Evolutionary conservation across 2,113 vertebrate species (phyloP).

Genomic region (Brienomyrus brachyistius): DNA sequence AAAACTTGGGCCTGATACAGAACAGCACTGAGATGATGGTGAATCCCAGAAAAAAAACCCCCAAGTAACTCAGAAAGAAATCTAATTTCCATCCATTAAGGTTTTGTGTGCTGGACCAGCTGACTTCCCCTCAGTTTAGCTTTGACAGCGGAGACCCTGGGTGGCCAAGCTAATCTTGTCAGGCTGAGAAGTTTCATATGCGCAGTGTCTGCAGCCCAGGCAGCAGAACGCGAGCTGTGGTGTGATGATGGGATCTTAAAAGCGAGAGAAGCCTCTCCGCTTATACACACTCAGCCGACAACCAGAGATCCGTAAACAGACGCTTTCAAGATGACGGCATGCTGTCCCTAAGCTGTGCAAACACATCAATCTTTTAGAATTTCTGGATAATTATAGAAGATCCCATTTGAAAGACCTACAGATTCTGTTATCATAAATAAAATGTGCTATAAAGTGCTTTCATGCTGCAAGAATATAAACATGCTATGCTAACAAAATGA

Average conservation of each 20-base stretch:
- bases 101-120: slow-evolving; percentile 36
- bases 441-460: slow-evolving; percentile 25
- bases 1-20: not conserved
- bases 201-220: not conserved
- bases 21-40: slow-evolving; percentile 39
- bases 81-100: slow-evolving; percentile 48
- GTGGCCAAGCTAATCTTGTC: slow-evolving; percentile 34
- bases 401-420: slow-evolving; percentile 25
- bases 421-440: slow-evolving; percentile 31
- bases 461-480: not conserved
- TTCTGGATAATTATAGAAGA: not conserved
- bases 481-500: not conserved
- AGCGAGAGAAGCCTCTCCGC: not conserved
- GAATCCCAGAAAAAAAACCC: slow-evolving; percentile 31
- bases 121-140: slow-evolving; percentile 28
- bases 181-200: slow-evolving; percentile 15
- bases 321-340: not conserved
- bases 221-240: not conserved
- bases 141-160: slow-evolving; percentile 30
- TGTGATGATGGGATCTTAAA: not conserved
- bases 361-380: not conserved
- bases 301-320: not conserved
- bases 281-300: not conserved
- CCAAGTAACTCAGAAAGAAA: slow-evolving; percentile 34
- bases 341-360: not conserved